Base-by-base conservation (phyloP, 2,888 invertebrate genomes). In the Nasonovia ribisnigri region DNA sequence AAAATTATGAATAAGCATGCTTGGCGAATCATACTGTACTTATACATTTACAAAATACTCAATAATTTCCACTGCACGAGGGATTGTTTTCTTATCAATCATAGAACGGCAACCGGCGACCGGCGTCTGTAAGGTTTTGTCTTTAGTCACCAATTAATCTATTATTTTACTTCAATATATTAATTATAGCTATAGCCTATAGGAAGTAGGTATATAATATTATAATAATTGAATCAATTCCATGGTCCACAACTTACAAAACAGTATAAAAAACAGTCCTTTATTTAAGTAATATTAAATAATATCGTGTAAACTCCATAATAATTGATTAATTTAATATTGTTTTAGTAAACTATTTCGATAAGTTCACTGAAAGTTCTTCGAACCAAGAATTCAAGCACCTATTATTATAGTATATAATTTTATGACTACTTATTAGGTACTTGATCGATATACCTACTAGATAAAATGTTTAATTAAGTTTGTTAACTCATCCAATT, bases 401-500 rank as follows among this genome's bases (percentile, higher is more conserved):
- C 20, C 46, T 29, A 10, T 51, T 88, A 88, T 43, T 88, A 36
- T 88, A 88, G 51, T 88, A 88, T 88, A 51, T 8, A 88, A 88
- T 51, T 36, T 51, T 42, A 88, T 29, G 26, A 29, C 43, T 13
- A 42, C 1, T 11, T 42, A 51, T n/a, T n/a, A n/a, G n/a, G 20
- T 54, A 42, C 1, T 46, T 29, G 60, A 89, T 43, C 3, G 43
- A 89, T 43, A 20, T n/a, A 46, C 60, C 20, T 91, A n/a, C 11
- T 46, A 86, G 84, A 46, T 77, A 36, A 46, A 8, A 57, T 84
- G 48, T 90, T 77, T 54, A 84, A 84, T 84, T 91, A 84, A 54
- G 51, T 84, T 54, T 84, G 48, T 91, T 46, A 91, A 84, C 77
- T 84, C 51, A 26, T 91, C 42, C 84, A 29, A 54, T 51, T 84